Percentiles rank a stretch among this genome's conserved stretches.
Conservation (phyloP, 1,140 invertebrate genomes). For the Planococcus citri region DNA sequence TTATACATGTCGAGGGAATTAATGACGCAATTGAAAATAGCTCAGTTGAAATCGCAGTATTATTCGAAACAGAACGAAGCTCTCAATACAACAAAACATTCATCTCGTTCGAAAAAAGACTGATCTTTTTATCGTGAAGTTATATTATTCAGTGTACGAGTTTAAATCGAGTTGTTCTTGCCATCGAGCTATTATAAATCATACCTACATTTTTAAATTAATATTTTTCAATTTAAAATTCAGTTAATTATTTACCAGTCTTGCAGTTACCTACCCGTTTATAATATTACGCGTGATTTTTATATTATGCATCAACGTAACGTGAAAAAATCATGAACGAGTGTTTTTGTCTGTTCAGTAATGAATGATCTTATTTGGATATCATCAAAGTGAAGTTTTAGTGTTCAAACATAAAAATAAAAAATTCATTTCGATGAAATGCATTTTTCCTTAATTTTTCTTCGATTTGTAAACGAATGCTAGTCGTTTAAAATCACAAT, state of each 20-base stretch:
- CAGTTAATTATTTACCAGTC: background rate
- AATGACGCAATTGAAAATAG: conserved; percentile 65
- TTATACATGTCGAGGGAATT: conserved; percentile 71
- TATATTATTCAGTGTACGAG: background rate
- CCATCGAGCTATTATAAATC: background rate
- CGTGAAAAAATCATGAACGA: no score
- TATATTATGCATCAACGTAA: no score
- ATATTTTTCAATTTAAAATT: background rate
- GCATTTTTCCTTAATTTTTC: no score
- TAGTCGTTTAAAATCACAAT: background rate
- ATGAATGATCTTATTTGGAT: no score
- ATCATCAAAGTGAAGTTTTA: no score
- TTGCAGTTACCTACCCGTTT: background rate
- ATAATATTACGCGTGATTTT: background rate
- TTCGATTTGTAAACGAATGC: background rate
- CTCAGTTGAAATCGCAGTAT: conserved; percentile 45
- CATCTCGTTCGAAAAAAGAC: background rate
- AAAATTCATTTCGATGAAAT: no score
- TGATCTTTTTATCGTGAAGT: background rate
- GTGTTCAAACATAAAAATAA: no score
- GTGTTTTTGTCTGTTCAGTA: no score
- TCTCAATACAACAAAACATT: background rate
- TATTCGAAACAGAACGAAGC: conserved; percentile 7
- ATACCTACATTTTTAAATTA: background rate
- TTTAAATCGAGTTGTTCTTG: background rate